Conservation (phyloP, 2,888 invertebrate species). For the Drosophila prostipennis region DNA sequence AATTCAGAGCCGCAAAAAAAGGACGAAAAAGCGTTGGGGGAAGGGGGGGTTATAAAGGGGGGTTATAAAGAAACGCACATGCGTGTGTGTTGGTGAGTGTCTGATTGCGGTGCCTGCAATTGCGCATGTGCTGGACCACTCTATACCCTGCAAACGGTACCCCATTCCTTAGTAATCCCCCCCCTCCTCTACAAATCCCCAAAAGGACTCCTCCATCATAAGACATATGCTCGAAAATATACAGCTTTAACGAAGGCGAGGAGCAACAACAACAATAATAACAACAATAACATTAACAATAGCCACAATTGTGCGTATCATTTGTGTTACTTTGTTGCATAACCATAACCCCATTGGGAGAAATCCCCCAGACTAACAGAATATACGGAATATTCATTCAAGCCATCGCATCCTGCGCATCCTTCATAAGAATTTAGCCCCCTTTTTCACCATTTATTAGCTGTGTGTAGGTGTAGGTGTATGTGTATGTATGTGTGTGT, state of each 20-base stretch:
- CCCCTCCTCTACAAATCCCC: neutral
- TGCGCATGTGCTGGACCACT: slow-evolving; percentile 49
- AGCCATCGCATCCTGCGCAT: slow-evolving; percentile 1
- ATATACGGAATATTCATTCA: slow-evolving; percentile 5
- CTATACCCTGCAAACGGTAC: slow-evolving; percentile 16
- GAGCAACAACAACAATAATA: slow-evolving; percentile 10
- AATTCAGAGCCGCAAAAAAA: slow-evolving; percentile 18
- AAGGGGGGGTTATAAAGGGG: neutral
- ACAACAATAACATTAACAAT: slow-evolving; percentile 21
- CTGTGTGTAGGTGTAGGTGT: slow-evolving; percentile 12
- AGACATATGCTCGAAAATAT: slow-evolving; percentile 41
- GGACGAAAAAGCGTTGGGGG: neutral
- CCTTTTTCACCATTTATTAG: slow-evolving; percentile 42
- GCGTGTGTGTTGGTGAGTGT: slow-evolving; percentile 40
- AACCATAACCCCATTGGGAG: slow-evolving; percentile 9
- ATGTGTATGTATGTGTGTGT: slow-evolving; percentile 11
- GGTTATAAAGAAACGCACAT: slow-evolving; percentile 30
- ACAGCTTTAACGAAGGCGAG: slow-evolving; percentile 21
- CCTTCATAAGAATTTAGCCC: slow-evolving; percentile 15
- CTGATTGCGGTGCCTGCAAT: slow-evolving; percentile 37
- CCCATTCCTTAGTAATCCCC: neutral
- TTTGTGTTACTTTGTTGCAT: slow-evolving; percentile 43
- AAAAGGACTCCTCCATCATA: slow-evolving; percentile 11
- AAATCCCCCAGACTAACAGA: neutral
- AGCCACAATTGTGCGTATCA: slow-evolving; percentile 40